A percentile compares a stretch with the other conserved stretches of the same genome.
phyloP scores from a whole-genome alignment of 1,140 invertebrate species.

The Eumeta japonica region DNA sequence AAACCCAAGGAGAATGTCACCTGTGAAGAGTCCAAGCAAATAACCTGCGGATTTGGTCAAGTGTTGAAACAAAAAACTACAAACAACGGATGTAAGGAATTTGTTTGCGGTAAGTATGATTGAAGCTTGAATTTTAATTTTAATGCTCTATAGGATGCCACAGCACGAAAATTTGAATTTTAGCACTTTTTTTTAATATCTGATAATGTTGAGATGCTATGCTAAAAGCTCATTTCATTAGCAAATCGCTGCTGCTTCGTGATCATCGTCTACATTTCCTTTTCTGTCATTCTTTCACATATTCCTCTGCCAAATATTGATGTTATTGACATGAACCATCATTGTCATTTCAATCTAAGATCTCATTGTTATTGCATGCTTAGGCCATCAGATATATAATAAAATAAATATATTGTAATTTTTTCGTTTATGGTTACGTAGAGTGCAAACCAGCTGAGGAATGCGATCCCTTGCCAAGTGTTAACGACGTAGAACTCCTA shows the following conservation, averaged over 20 bases:
- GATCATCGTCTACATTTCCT: too few relatives aligned
- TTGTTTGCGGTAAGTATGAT: constrained; percentile 64
- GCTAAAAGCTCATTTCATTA: too few relatives aligned
- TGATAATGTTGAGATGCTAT: not conserved
- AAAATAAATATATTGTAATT: too few relatives aligned
- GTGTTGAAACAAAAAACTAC: constrained; percentile 63
- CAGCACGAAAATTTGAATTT: not conserved
- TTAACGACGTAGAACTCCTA: constrained; percentile 45
- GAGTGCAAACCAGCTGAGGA: constrained; percentile 70
- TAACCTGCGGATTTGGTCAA: constrained; percentile 70
- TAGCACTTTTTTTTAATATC: not conserved
- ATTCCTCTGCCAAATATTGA: too few relatives aligned
- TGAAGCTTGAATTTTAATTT: constrained; percentile 4
- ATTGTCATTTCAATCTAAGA: too few relatives aligned
- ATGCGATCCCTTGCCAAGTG: constrained; percentile 56
- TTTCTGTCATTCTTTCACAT: too few relatives aligned
- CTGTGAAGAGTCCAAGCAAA: constrained; percentile 64
- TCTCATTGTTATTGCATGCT: too few relatives aligned
- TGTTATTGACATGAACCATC: too few relatives aligned
- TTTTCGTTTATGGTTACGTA: too few relatives aligned
- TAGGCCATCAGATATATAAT: too few relatives aligned
- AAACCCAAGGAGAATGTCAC: constrained; percentile 48
- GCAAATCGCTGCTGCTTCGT: too few relatives aligned
- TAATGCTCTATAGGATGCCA: not conserved
- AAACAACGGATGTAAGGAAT: constrained; percentile 64